Percentiles rank a stretch among this genome's conserved stretches.
phyloP scores from a whole-genome alignment of 2,888 invertebrate species.

The Seira ritae region DNA sequence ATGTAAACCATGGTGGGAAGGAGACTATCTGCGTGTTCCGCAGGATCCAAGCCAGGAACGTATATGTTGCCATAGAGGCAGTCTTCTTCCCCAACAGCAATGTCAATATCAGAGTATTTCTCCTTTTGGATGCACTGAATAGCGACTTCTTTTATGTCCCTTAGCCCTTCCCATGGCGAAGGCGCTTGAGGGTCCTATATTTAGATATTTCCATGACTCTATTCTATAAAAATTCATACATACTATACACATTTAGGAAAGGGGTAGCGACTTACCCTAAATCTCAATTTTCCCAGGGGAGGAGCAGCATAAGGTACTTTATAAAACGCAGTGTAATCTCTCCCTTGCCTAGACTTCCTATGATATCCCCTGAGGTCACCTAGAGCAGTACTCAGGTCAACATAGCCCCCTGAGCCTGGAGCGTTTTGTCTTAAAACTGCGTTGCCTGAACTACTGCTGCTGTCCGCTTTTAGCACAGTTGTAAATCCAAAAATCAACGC shows the following conservation, averaged over 20 bases:
- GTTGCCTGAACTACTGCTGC: not conserved
- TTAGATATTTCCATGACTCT: too few relatives aligned
- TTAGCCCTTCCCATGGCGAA: conserved; percentile 1
- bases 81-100: conserved; percentile 28
- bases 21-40: not conserved
- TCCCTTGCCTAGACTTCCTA: conserved; percentile 21
- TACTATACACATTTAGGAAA: not conserved
- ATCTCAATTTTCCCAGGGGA: conserved; percentile 10
- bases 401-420: not conserved
- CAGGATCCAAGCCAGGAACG: not conserved
- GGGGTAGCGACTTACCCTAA: not conserved
- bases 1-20: conserved; percentile 1
- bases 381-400: conserved; percentile 22
- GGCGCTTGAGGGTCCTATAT: conserved; percentile 27
- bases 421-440: not conserved
- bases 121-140: conserved; percentile 41
- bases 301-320: conserved; percentile 36
- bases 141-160: conserved; percentile 1
- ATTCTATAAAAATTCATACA: too few relatives aligned
- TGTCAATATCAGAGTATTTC: not conserved
- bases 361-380: conserved; percentile 24
- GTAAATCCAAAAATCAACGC: not conserved
- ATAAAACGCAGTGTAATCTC: conserved; percentile 33
- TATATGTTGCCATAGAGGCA: conserved; percentile 17
- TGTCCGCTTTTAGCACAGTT: not conserved